Conservation (phyloP, 53 echinoderm and acorn worm genomes). For the Temnopleurus reevesii region DNA sequence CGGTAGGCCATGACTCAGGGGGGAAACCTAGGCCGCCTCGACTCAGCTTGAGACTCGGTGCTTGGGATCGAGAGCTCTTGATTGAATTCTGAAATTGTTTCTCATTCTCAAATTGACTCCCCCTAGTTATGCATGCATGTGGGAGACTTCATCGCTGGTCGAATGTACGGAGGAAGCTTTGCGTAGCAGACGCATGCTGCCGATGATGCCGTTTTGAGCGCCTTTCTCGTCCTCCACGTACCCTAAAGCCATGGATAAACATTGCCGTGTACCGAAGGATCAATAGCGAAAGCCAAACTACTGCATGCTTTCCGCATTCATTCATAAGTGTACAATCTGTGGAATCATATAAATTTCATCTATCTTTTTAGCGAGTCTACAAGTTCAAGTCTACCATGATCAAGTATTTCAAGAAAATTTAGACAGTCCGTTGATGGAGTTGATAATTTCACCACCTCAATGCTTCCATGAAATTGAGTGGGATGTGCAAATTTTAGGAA, state of each 20-base stretch:
- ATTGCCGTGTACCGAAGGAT: not conserved
- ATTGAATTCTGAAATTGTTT: conserved; percentile 62
- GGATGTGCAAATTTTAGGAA: too few species aligned
- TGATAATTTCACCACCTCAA: too few species aligned
- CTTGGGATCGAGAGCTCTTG: conserved; percentile 39
- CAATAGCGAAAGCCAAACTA: not conserved
- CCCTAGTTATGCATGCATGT: not conserved
- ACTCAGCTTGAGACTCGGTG: conserved; percentile 29
- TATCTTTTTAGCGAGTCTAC: too few species aligned
- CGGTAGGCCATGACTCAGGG: conserved; percentile 42
- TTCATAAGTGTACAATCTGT: not conserved
- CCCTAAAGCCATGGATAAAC: conserved; percentile 40
- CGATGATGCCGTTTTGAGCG: not conserved
- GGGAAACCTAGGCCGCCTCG: conserved; percentile 36
- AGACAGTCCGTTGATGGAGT: too few species aligned
- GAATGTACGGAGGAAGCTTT: not conserved
- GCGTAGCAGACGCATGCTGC: conserved; percentile 18
- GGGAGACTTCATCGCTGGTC: not conserved
- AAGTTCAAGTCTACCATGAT: too few species aligned
- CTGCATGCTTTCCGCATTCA: conserved; percentile 3
- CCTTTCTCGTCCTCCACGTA: conserved; percentile 8
- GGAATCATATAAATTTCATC: not conserved
- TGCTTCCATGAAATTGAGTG: too few species aligned
- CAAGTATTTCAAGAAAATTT: too few species aligned
- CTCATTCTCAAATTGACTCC: conserved; percentile 35